A percentile compares a stretch with the other conserved stretches of the same genome.
phyloP scores from a whole-genome alignment of 2,797 vertebrate species.

The Lophius americanus region DNA sequence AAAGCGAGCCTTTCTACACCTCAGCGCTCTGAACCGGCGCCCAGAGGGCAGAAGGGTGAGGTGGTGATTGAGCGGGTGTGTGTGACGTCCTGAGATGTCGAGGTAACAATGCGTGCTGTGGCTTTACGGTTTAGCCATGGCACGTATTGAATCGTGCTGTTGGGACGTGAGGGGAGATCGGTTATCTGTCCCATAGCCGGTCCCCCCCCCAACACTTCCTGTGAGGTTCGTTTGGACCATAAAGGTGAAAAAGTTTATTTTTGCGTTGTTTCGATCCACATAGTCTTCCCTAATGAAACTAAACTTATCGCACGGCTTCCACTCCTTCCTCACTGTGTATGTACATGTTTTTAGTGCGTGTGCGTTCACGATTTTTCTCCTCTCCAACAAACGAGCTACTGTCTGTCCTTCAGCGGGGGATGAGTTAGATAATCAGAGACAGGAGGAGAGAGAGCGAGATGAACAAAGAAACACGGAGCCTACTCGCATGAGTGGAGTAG shows the following conservation, averaged over 20 bases:
- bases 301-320: not conserved
- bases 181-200: too few species aligned
- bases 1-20: too few species aligned
- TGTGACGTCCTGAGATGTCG: too few species aligned
- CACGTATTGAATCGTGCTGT: too few species aligned
- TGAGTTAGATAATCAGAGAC: constrained; percentile 35
- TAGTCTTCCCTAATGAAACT: not conserved
- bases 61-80: too few species aligned
- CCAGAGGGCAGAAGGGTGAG: too few species aligned
- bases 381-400: constrained; percentile 12
- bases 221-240: too few species aligned
- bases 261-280: not conserved
- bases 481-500: constrained; percentile 28
- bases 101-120: too few species aligned
- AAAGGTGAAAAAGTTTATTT: not conserved
- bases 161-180: not conserved
- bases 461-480: constrained; percentile 36
- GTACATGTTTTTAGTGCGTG: not conserved
- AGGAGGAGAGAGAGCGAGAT: constrained; percentile 25
- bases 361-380: not conserved
- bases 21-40: too few species aligned
- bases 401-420: constrained; percentile 27
- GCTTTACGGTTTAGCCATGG: too few species aligned
- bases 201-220: too few species aligned
- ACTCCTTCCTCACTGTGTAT: not conserved